These are phyloP conservation scores for Lucifuga dentata DNA, from an alignment of 2,113 vertebrate genomes.

Conservation along the genomic window DNA sequence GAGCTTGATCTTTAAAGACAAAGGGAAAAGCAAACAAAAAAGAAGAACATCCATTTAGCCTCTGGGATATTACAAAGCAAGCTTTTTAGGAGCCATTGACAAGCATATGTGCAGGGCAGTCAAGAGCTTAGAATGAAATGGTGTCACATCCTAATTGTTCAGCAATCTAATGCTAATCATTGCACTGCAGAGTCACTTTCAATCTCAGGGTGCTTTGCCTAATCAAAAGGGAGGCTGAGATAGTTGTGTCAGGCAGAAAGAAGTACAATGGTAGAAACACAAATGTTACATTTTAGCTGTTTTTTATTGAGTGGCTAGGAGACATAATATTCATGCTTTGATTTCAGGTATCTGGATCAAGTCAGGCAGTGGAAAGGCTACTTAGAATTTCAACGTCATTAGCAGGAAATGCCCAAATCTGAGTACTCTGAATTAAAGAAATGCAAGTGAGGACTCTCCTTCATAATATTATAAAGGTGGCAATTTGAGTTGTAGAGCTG, in stretches of 20 bases:
- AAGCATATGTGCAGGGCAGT: neutral
- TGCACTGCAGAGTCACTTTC: conserved; percentile 1
- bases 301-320: conserved; percentile 11
- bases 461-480: no score
- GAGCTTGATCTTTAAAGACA: conserved; percentile 16
- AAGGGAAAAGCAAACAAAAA: conserved; percentile 19
- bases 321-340: conserved; percentile 35
- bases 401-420: no score
- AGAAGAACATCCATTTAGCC: conserved; percentile 25
- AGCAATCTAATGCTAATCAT: neutral
- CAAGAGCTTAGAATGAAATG: neutral
- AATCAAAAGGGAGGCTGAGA: conserved; percentile 14
- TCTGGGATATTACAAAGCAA: conserved; percentile 3
- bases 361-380: neutral
- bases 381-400: no score
- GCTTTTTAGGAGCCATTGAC: conserved; percentile 16
- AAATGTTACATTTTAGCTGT: conserved; percentile 25
- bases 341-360: conserved; percentile 26
- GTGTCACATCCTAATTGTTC: conserved; percentile 16
- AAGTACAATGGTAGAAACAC: neutral
- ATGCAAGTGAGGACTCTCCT: no score
- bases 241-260: neutral
- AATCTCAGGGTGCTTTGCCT: conserved; percentile 1
- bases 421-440: no score
- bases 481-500: no score